Evolutionary conservation across 2,888 invertebrate genomes (phyloP), one percentile per base, ranked within the genome.

Genomic region (Villa cingulata): DNA sequence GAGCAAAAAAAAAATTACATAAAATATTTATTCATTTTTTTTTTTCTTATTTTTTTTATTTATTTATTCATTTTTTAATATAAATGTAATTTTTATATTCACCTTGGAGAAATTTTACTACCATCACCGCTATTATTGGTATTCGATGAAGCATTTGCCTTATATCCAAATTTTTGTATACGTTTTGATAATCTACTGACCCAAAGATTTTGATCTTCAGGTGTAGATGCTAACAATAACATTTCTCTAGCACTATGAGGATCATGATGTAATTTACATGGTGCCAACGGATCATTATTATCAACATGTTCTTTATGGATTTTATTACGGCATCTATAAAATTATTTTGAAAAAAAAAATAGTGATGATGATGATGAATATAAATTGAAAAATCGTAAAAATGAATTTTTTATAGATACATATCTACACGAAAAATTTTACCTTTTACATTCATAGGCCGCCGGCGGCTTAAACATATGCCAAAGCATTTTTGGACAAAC

Each of bases 381-480:
- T 43, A n/a, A n/a, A n/a, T n/a, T n/a, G n/a, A n/a, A n/a, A n/a
- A n/a, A n/a, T n/a, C n/a, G n/a, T n/a, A 18, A n/a, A 18, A 20
- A 20, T 41, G n/a, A 23, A 29, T 15, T 4, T 18, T 12, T n/a
- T 38, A 38, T 17, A 38, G n/a, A 7, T 10, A 9, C 7, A 12
- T 38, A 17, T 18, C 7, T 10, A 32, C n/a, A 12, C n/a, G n/a
- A n/a, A n/a, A n/a, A n/a, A n/a, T n/a, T n/a, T n/a, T n/a, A 68
- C 69, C 96, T 80, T 75, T 90, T 80, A 72, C 98, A 98, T 74
- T 97, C 97, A 62, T 94, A 79, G 52, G 97, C 97, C 57, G 91
- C 89, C 54, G 97, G 96, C 56, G 97, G 97, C 62, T 94, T 84
- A 72, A 98, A 87, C 83, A 97, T 86, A 72, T 95, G 86, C 90